phyloP scores from a whole-genome alignment of 2,797 vertebrate genomes.

The Pantherophis alleghaniensis region DNA sequence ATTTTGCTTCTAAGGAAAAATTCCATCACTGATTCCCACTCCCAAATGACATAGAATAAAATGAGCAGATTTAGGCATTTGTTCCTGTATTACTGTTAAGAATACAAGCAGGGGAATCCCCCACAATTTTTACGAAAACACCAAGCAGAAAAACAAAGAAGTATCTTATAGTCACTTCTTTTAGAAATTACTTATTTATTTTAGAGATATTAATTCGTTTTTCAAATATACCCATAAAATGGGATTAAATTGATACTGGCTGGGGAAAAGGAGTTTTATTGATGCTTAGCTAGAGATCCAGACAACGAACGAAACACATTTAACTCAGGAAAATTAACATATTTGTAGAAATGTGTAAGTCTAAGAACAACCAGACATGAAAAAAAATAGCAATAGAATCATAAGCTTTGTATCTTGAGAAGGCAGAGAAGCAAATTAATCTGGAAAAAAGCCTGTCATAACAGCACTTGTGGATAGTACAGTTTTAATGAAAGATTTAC shows the following conservation, averaged over 20 bases:
- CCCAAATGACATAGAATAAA: background rate
- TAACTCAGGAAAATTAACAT: slow-evolving; percentile 23
- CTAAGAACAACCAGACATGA: background rate
- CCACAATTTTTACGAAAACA: background rate
- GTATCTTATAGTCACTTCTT: background rate
- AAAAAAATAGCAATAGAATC: background rate
- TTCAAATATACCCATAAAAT: slow-evolving; percentile 11
- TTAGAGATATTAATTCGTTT: slow-evolving; percentile 5
- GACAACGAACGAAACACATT: slow-evolving; percentile 3
- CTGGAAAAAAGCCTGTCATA: background rate
- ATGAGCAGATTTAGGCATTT: background rate
- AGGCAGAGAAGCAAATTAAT: background rate
- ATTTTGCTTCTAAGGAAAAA: background rate
- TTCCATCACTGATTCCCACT: background rate
- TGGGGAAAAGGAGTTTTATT: background rate
- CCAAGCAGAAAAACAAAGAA: slow-evolving; percentile 2
- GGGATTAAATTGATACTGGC: slow-evolving; percentile 10
- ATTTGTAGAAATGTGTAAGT: slow-evolving; percentile 12
- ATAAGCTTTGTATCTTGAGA: background rate
- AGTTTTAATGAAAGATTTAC: background rate
- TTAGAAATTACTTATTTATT: slow-evolving; percentile 9
- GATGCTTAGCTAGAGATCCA: background rate
- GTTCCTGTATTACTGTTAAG: background rate
- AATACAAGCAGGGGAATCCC: background rate
- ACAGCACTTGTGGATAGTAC: background rate